Conservation (phyloP, 2,113 vertebrate species). For the Taxidea taxus region DNA sequence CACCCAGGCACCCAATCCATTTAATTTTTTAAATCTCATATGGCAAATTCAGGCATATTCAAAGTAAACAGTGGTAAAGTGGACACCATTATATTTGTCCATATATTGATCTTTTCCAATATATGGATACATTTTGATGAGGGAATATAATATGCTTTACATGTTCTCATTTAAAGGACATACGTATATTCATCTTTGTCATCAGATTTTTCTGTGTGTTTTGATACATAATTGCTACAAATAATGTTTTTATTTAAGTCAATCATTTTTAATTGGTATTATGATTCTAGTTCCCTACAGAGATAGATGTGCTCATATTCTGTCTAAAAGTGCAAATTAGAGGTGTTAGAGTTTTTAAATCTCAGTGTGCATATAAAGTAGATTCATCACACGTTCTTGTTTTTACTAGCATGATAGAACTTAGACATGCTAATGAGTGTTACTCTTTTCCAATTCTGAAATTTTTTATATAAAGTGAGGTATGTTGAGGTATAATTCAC, state of each 20-base stretch:
- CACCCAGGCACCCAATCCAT: no score
- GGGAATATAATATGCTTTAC: not conserved
- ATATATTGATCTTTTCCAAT: not conserved
- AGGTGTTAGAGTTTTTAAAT: constrained; percentile 22
- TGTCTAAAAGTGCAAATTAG: not conserved
- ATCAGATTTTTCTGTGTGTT: not conserved
- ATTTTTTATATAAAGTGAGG: not conserved
- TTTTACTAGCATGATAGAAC: not conserved
- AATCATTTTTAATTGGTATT: not conserved
- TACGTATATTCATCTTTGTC: not conserved
- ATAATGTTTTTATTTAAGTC: constrained; percentile 29
- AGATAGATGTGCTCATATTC: not conserved
- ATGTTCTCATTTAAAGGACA: not conserved
- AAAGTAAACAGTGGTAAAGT: not conserved
- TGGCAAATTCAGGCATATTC: not conserved
- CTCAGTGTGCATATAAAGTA: not conserved
- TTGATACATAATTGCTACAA: constrained; percentile 1
- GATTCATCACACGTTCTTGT: not conserved
- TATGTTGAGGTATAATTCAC: not conserved
- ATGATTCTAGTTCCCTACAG: not conserved
- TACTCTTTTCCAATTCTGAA: not conserved
- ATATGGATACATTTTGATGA: not conserved
- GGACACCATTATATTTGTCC: not conserved
- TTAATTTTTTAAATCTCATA: not conserved
- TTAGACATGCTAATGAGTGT: not conserved